These are phyloP conservation scores for Auanema freiburgensis DNA, from an alignment of 2,888 invertebrate genomes.

Conservation along the genomic window DNA sequence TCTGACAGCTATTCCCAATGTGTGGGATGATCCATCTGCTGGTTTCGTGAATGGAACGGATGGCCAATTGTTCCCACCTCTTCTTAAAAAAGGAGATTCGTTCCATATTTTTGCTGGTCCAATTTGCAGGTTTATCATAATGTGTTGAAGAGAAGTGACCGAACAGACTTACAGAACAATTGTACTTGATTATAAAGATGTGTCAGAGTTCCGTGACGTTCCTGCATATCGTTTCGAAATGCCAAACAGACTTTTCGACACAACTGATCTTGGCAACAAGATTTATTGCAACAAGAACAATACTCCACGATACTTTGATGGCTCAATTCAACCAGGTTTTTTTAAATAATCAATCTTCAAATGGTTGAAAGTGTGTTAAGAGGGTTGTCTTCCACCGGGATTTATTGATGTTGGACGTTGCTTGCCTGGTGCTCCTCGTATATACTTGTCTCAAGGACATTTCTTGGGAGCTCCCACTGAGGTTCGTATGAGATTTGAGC, in stretches of 20 bases:
- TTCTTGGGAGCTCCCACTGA: constrained; percentile 52
- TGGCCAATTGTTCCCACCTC: constrained; percentile 58
- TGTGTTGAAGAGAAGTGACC: background rate
- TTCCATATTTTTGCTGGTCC: constrained; percentile 49
- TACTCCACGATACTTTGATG: constrained; percentile 54
- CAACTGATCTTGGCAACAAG: constrained; percentile 36
- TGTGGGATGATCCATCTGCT: constrained; percentile 52
- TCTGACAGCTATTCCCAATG: constrained; percentile 37
- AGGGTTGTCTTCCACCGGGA: constrained; percentile 55
- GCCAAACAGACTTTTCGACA: constrained; percentile 47
- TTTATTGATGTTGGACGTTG: constrained; percentile 58
- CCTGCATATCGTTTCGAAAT: constrained; percentile 48
- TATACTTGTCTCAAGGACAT: constrained; percentile 57
- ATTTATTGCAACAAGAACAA: constrained; percentile 55
- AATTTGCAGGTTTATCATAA: constrained; percentile 44
- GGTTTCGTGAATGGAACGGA: constrained; percentile 58
- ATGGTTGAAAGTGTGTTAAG: constrained; percentile 21
- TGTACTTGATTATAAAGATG: constrained; percentile 43
- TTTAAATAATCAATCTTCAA: background rate
- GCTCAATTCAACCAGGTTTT: constrained; percentile 46
- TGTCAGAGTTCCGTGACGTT: constrained; percentile 36
- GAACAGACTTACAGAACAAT: constrained; percentile 37
- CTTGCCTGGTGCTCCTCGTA: constrained; percentile 53
- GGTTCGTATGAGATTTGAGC: constrained; percentile 20
- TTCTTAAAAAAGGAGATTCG: constrained; percentile 30